These are phyloP conservation scores for Tenthredo mesomela DNA, from an alignment of 2,888 invertebrate genomes.

Conservation along the genomic window DNA sequence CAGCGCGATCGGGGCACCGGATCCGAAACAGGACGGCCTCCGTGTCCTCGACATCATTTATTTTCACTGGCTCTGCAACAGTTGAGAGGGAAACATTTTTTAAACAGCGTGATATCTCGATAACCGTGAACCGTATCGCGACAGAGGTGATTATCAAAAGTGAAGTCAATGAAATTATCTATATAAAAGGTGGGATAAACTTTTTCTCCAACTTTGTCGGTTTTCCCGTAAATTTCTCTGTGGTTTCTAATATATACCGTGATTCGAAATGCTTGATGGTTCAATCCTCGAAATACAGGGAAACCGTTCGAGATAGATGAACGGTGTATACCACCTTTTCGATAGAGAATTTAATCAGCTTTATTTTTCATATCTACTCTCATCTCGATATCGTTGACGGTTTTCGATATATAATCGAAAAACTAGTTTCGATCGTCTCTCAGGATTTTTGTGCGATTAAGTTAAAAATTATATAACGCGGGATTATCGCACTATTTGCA, in stretches of 20 bases:
- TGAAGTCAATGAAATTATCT: not conserved
- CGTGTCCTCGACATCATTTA: constrained; percentile 16
- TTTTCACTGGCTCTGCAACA: not conserved
- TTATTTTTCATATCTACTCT: not conserved
- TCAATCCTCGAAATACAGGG: not conserved
- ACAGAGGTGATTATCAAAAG: not conserved
- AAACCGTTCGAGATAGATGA: not conserved
- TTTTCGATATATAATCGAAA: not conserved
- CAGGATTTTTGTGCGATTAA: no score
- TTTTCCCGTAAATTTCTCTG: not conserved
- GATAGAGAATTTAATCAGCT: not conserved
- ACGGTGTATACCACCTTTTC: not conserved
- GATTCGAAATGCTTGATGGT: not conserved
- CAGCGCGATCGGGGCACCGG: constrained; percentile 22
- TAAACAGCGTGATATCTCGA: not conserved
- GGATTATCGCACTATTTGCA: no score
- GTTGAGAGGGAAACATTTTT: no score
- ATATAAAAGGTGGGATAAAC: not conserved
- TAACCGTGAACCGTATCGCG: not conserved
- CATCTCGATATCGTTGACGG: not conserved
- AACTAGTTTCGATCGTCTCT: not conserved
- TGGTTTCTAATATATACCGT: not conserved
- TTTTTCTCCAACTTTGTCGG: not conserved
- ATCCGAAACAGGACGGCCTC: not conserved
- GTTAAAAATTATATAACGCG: no score